These are phyloP conservation scores for Eueremaeus valkanovi DNA, from an alignment of 2,888 invertebrate species.

Conservation along the genomic window DNA sequence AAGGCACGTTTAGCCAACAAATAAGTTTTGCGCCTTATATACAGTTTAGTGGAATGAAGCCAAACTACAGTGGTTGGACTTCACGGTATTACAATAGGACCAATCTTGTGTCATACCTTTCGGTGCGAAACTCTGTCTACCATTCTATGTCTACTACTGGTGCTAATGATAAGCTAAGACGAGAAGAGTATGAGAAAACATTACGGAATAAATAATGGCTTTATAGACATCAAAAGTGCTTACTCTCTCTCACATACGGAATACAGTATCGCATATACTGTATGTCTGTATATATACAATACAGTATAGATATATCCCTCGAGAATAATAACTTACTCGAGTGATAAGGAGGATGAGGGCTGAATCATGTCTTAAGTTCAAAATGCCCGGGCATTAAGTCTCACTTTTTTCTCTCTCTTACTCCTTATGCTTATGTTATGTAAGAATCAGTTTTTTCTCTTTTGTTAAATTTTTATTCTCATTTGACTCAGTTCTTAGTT, in stretches of 20 bases:
- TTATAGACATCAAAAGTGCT: constrained; percentile 10
- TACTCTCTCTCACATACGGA: not conserved
- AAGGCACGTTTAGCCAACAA: not conserved
- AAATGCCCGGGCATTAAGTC: not conserved
- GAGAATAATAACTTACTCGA: constrained; percentile 25
- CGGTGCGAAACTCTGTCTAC: not conserved
- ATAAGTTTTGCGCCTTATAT: not conserved
- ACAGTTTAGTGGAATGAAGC: not conserved
- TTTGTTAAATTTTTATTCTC: not conserved
- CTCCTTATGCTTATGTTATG: constrained; percentile 12
- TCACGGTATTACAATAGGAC: no score
- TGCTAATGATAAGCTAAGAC: not conserved
- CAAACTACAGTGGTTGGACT: no score
- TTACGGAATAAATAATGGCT: constrained; percentile 17
- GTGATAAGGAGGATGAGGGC: not conserved
- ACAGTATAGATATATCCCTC: constrained; percentile 14
- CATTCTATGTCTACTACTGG: no score
- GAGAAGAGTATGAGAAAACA: not conserved
- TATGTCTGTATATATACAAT: not conserved
- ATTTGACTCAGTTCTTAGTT: not conserved
- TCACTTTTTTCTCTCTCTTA: not conserved
- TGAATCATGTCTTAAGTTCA: constrained; percentile 25
- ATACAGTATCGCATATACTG: not conserved
- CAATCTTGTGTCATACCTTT: not conserved
- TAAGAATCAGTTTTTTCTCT: not conserved